Conservation (phyloP, 37 sponge, comb jelly and placozoan genomes). For the Geodia barretti region DNA sequence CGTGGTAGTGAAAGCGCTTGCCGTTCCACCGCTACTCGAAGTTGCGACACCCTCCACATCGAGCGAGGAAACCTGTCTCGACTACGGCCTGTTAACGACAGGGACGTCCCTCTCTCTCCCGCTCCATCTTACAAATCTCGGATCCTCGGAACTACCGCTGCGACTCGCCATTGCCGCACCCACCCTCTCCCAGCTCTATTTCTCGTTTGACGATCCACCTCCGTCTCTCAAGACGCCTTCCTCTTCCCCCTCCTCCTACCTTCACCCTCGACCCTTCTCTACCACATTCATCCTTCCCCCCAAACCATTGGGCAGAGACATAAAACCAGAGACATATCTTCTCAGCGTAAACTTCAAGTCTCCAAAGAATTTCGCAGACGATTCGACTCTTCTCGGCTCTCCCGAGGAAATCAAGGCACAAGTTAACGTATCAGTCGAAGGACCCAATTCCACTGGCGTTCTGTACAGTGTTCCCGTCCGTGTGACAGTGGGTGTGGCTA, state of each 20-base stretch:
- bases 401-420: slow-evolving; percentile 14
- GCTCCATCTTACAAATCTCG: slow-evolving; percentile 47
- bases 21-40: slow-evolving; percentile 59
- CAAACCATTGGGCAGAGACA: not conserved
- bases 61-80: slow-evolving; percentile 12
- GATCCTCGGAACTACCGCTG: slow-evolving; percentile 52
- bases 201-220: slow-evolving; percentile 37
- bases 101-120: slow-evolving; percentile 30
- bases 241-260: slow-evolving; percentile 22
- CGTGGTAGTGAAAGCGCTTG: slow-evolving; percentile 46
- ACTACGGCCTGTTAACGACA: slow-evolving; percentile 63
- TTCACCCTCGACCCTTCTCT: slow-evolving; percentile 10
- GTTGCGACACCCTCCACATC: not conserved
- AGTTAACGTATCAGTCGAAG: slow-evolving; percentile 16
- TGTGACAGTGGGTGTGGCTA: slow-evolving; percentile 64
- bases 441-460: not conserved
- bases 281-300: slow-evolving; percentile 14
- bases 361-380: slow-evolving; percentile 18
- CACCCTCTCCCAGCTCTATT: slow-evolving; percentile 6
- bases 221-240: not conserved
- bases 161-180: slow-evolving; percentile 30
- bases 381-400: slow-evolving; percentile 6
- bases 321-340: not conserved
- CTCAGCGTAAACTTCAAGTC: slow-evolving; percentile 31
- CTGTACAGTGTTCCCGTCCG: slow-evolving; percentile 24